Evolutionary conservation across 2,113 vertebrate species (phyloP), one percentile per base, ranked within the genome.

Genomic region (Apodemus speciosus): DNA sequence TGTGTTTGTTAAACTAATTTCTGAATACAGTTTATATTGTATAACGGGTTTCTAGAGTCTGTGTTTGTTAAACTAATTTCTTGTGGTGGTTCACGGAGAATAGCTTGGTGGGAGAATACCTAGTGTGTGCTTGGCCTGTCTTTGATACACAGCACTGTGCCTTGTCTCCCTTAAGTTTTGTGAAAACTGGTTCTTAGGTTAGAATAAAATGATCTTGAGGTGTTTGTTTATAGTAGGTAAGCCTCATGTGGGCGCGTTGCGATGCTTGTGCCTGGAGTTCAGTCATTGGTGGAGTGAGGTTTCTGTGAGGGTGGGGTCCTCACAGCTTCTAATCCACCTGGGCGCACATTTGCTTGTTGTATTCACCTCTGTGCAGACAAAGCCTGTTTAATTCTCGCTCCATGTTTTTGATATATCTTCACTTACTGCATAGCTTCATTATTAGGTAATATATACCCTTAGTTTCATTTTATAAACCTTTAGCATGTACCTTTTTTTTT

Each of bases 351-450:
- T 8, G 8, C 60, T 85, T 58, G 4, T 86, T 62, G 7, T 10
- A 66, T 92, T 89, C 90, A 60, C 64, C 73, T 83, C 93, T 94
- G 32, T 72, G 21, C 72, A 49, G 40, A 51, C 16, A 88, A 73
- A 51, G 64, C 35, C 69, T 18, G 9, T 91, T 11, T 85, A 73
- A 80, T 46, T 89, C 56, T 60, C 38, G 16, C n/a, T 79, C 68
- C n/a, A 27, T 69, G 32, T 8, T 88, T 89, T 53, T 64, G 18
- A 27, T 56, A 32, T 9, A 46, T 73, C 93, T 81, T 69, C 30
- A 40, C 69, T 85, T 85, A 32, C 77, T 56, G 18, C 30, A 73
- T 8, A 60, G 23, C 85, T 56, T 71, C 5, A 58, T 86, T 66
- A 58, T 38, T 62, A 92, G 46, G 62, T 88, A 66, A n/a, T 62